Evolutionary conservation across 2,797 vertebrate species (phyloP).

Genomic region (Hirundo rustica): DNA sequence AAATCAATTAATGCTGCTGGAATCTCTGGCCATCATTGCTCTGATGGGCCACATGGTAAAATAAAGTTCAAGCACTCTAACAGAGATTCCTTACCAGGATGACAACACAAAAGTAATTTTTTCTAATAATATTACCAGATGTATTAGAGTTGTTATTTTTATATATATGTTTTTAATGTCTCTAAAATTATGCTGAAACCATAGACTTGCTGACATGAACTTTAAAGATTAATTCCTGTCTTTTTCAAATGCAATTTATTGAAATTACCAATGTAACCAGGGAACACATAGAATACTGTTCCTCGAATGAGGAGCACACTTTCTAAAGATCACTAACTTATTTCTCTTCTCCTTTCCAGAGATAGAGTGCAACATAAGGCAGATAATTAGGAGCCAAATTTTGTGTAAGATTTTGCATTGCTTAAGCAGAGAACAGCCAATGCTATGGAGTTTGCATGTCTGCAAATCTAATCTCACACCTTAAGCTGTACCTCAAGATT

Average conservation of each 20-base stretch:
- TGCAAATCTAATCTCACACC: neutral
- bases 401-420: neutral
- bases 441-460: neutral
- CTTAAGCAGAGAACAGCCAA: neutral
- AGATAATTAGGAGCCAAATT: neutral
- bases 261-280: neutral
- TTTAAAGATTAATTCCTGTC: neutral
- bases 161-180: neutral
- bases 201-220: neutral
- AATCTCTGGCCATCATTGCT: neutral
- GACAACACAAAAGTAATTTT: neutral
- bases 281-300: neutral
- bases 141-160: slow-evolving; percentile 16
- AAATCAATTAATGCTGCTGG: neutral
- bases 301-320: neutral
- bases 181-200: neutral
- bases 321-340: neutral
- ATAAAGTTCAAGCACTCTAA: slow-evolving; percentile 21
- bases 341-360: neutral
- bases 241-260: neutral
- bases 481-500: neutral
- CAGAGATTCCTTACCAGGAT: neutral
- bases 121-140: neutral
- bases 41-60: neutral
- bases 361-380: neutral